Conservation (phyloP, 2,113 vertebrate species). For the Panthera uncia region DNA sequence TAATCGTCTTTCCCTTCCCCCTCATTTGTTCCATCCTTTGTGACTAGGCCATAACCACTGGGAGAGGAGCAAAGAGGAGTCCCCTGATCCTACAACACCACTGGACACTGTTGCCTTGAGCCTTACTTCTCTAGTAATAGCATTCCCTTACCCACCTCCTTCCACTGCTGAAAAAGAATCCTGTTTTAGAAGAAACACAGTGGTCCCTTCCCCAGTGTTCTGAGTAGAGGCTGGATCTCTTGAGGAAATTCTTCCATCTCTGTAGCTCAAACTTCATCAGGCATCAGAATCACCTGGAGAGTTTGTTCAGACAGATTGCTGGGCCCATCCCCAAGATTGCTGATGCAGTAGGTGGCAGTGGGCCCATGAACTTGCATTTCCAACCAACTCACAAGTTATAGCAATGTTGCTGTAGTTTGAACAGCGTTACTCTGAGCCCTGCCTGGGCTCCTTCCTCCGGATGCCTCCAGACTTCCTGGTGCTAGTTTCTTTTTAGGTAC, state of each 20-base stretch:
- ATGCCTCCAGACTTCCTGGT: neutral
- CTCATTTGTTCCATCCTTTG: neutral
- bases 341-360: neutral
- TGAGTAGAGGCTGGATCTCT: neutral
- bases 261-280: neutral
- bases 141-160: neutral
- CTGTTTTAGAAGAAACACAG: neutral
- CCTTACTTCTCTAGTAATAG: neutral
- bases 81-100: neutral
- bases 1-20: neutral
- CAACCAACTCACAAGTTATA: neutral
- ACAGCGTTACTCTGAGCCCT: rapidly evolving
- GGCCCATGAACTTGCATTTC: neutral
- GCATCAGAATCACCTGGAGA: neutral
- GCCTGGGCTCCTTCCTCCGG: neutral
- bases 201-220: neutral
- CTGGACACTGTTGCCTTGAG: neutral
- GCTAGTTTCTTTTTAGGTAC: neutral
- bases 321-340: neutral
- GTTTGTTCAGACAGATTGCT: neutral
- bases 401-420: neutral
- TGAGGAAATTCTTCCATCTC: neutral
- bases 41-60: neutral
- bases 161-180: neutral
- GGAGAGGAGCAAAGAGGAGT: neutral